Evolutionary conservation across 2,888 invertebrate genomes (phyloP), one percentile per base, ranked within the genome.

Genomic region (Acanthosepion pharaonis): DNA sequence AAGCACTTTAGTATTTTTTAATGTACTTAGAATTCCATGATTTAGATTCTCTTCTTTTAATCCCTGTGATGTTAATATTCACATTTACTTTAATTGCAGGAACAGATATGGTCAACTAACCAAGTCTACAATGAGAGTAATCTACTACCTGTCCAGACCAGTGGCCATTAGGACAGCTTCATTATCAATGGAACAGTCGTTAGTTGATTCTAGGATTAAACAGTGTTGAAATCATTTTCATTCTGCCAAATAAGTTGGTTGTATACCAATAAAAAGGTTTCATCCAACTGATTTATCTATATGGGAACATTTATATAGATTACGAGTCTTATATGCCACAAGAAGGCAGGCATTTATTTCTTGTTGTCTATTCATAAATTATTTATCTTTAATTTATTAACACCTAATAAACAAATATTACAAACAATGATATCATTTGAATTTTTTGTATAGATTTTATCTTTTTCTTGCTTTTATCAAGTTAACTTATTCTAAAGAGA

Each of bases 361-460:
- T 78, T 78, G n/a, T 78, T 78, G 78, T n/a, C n/a, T 78, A 8
- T 78, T 78, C n/a, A n/a, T 78, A 33, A 78, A 78, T 33, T 78
- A 78, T 78, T 78, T 78, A 78, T 78, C 78, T 78, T 78, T 78
- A 78, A 78, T 78, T 78, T 78, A 78, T 78, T 78, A n/a, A 8
- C 78, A 78, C 78, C n/a, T n/a, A 78, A 78, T 78, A 78, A 78
- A 78, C 78, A n/a, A n/a, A 33, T 78, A 78, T n/a, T 78, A 15
- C 78, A 78, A 78, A 78, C n/a, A 33, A 78, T 78, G 78, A 0
- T 78, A 11, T 28, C 3, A 11, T 78, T 78, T 78, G n/a, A 0
- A 78, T 78, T 28, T 55, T 55, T 55, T 55, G 55, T 55, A 18
- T 18, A 55, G 55, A 55, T 18, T 55, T 2, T 59, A 18, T 59